These are phyloP conservation scores for Piprites chloris DNA, from an alignment of 2,113 vertebrate species.

Conservation along the genomic window DNA sequence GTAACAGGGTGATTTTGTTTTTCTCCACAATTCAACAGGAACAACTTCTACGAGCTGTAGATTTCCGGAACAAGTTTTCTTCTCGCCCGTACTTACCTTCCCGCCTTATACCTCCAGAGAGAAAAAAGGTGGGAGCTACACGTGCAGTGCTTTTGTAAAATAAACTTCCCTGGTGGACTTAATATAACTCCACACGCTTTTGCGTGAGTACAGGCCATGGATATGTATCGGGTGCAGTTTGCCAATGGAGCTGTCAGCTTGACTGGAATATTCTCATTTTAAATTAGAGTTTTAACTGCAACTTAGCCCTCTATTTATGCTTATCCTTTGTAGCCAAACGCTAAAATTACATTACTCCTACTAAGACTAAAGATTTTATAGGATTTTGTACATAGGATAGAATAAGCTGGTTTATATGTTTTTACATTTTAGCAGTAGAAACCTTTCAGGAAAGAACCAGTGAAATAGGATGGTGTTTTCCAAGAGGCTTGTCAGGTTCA, in stretches of 20 bases:
- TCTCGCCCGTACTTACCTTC: constrained; percentile 80
- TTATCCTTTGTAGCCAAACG: not conserved
- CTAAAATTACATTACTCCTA: rapidly evolving
- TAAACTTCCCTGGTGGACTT: rapidly evolving
- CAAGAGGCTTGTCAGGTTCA: rapidly evolving
- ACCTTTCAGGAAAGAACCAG: not conserved
- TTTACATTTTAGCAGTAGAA: not conserved
- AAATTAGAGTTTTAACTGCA: not conserved
- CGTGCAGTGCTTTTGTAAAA: rapidly evolving
- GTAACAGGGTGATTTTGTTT: rapidly evolving
- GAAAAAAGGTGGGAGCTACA: constrained; percentile 73
- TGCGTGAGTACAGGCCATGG: rapidly evolving
- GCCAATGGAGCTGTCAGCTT: not conserved
- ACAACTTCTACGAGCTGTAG: constrained; percentile 73
- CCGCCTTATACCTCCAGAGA: constrained; percentile 72
- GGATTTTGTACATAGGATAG: not conserved
- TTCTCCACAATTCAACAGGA: constrained; percentile 64
- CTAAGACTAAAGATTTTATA: not conserved
- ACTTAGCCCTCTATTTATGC: not conserved
- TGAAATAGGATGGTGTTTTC: not conserved
- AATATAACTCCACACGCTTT: rapidly evolving
- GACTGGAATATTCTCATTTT: no score
- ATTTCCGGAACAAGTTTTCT: constrained; percentile 86
- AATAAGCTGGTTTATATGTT: not conserved
- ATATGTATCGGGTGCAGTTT: rapidly evolving